Evolutionary conservation across 2,888 invertebrate genomes (phyloP).

Genomic region (Eilema sororculum): DNA sequence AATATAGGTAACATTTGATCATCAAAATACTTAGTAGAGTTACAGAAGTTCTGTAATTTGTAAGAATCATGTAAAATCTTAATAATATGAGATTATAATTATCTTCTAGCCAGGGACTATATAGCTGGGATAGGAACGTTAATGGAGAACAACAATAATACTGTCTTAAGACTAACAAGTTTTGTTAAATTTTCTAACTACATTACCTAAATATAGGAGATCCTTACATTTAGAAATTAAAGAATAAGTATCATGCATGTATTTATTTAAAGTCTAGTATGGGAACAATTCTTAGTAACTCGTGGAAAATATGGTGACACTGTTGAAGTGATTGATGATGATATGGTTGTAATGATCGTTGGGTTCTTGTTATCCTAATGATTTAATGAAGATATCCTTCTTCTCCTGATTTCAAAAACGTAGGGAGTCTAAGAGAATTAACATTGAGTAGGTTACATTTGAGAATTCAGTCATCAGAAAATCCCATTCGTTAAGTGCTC

Average conservation of each 20-base stretch:
- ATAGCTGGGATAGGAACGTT: background rate
- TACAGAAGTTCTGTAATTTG: background rate
- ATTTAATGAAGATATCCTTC: background rate
- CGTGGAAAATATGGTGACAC: background rate
- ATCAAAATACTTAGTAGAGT: background rate
- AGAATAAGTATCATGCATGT: slow-evolving; percentile 16
- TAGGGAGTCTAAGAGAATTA: background rate
- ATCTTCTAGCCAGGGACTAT: background rate
- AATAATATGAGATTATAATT: background rate
- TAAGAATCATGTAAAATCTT: background rate
- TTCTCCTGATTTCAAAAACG: background rate
- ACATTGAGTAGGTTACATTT: background rate
- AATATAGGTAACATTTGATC: too few species aligned
- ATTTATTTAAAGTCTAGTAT: slow-evolving; percentile 14
- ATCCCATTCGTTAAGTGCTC: background rate
- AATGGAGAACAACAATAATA: background rate
- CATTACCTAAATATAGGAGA: slow-evolving; percentile 12
- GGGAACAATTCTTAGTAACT: slow-evolving; percentile 24
- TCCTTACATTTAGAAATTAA: slow-evolving; percentile 18
- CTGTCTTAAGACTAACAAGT: background rate
- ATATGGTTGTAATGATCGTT: background rate
- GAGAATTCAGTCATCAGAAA: background rate
- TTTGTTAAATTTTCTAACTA: slow-evolving; percentile 19
- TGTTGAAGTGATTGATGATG: background rate
- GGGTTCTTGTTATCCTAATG: background rate